Evolutionary conservation across 2,797 vertebrate species (phyloP).

Genomic region (Adelosebastes latens): DNA sequence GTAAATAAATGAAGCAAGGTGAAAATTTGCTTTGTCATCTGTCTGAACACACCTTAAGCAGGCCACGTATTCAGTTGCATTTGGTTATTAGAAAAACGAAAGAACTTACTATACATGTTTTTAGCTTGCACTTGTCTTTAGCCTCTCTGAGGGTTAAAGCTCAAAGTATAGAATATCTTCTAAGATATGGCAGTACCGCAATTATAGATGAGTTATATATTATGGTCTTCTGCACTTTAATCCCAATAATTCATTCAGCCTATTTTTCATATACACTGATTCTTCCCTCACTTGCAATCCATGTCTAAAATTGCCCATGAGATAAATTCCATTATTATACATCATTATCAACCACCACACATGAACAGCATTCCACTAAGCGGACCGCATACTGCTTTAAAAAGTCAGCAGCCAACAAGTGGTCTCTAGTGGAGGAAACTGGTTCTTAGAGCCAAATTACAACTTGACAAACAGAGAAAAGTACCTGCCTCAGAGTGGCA

Average conservation of each 20-base stretch:
- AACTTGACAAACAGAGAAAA: neutral
- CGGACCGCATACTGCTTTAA: constrained; percentile 5
- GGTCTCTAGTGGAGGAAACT: constrained; percentile 18
- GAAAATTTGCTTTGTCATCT: neutral
- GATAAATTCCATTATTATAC: constrained; percentile 21
- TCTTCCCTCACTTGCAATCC: constrained; percentile 13
- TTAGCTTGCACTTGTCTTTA: neutral
- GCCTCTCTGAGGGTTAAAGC: neutral
- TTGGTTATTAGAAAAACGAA: neutral
- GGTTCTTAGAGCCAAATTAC: constrained; percentile 18
- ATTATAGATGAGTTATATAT: neutral
- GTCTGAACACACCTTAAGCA: neutral
- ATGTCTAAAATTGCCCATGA: constrained; percentile 16
- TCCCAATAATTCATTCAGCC: neutral
- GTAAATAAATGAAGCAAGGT: neutral
- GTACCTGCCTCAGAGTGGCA: neutral
- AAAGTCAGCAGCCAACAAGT: constrained; percentile 10
- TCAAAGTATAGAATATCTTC: neutral
- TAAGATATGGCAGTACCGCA: neutral
- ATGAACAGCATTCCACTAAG: neutral
- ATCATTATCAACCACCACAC: constrained; percentile 37
- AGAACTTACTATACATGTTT: neutral
- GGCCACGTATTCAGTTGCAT: neutral
- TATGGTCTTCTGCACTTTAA: neutral
- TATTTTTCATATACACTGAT: constrained; percentile 8